A percentile compares a stretch with the other conserved stretches of the same genome.
These are phyloP conservation scores for Delichon dasypus DNA, from an alignment of 2,797 vertebrate genomes.

Conservation along the genomic window DNA sequence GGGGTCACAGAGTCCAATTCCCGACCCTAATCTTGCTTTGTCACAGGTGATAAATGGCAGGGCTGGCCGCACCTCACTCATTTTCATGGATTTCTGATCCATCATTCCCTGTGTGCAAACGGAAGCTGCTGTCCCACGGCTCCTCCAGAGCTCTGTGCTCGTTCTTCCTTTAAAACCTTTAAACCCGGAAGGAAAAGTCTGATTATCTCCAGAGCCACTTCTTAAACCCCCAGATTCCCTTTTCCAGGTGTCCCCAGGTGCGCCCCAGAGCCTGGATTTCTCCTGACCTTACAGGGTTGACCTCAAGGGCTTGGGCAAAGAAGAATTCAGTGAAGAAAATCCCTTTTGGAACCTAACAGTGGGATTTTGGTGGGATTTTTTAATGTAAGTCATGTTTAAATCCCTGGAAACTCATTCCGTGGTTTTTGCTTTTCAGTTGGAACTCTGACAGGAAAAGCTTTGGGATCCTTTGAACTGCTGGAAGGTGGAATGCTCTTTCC, in stretches of 20 bases:
- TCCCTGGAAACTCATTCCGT: background rate
- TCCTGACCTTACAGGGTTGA: background rate
- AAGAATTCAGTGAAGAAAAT: constrained; percentile 6
- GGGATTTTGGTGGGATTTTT: background rate
- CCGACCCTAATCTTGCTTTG: background rate
- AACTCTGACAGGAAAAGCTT: background rate
- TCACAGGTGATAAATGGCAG: background rate
- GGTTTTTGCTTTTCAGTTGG: background rate
- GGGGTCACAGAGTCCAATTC: background rate
- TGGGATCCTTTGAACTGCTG: background rate
- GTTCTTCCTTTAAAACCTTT: background rate
- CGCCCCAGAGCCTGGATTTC: background rate
- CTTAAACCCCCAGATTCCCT: background rate
- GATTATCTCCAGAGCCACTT: background rate
- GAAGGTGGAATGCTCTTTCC: background rate
- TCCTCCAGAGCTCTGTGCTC: background rate
- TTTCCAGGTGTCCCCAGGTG: background rate
- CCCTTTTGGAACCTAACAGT: background rate
- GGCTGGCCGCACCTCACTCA: background rate
- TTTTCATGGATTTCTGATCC: background rate
- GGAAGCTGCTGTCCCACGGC: rapidly evolving
- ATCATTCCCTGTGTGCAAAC: background rate
- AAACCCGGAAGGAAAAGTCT: background rate
- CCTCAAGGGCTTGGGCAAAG: background rate
- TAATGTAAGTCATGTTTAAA: background rate